Evolutionary conservation across 2,113 vertebrate species (phyloP), one percentile per base, ranked within the genome.

Genomic region (Eublepharis macularius): DNA sequence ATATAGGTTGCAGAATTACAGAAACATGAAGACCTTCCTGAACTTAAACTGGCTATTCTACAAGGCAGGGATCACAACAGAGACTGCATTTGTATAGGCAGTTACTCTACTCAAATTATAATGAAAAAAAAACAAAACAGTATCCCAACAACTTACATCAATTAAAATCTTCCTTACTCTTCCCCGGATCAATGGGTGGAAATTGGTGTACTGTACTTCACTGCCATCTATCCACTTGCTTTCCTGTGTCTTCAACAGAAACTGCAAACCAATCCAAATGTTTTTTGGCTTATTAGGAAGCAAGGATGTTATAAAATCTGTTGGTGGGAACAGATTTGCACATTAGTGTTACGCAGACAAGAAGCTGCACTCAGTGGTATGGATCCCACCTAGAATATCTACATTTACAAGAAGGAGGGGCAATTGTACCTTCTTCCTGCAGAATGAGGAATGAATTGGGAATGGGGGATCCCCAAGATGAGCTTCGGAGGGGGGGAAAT

Each of bases 261-360:
- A 92, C 85, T 95, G 96, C 91, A 99, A 95, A 88, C 99, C 99
- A 81, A 99, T 98, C 99, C 99, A 99, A 66, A 97, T 88, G 34
- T 90, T 94, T 41, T 91, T 79, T 17, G 82, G 93, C 92, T 96
- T 88, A 2, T 26, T 60, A 0, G 96, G 95, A 94, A 98, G 87
- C 89, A 98, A 95, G n/a, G 96, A 96, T 81, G 94, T 98, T 96
- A 99, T 96, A 93, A 98, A 98, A 95, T 99, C 99, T 99, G 90
- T 94, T 84, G 87, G 60, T 84, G 86, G 86, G 85, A 92, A 81
- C 13, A 92, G 6, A 83, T 49, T 32, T 68, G 90, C 36, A 82
- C 21, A 69, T 16, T 76, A 43, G 72, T 24, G 80, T 77, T 72
- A 87, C 66, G 83, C 63, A 92, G 88, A 45, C 80, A 75, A n/a